Percentiles rank a stretch among this genome's conserved stretches.
phyloP scores from a whole-genome alignment of 2,797 vertebrate genomes.

The Cossypha caffra region DNA sequence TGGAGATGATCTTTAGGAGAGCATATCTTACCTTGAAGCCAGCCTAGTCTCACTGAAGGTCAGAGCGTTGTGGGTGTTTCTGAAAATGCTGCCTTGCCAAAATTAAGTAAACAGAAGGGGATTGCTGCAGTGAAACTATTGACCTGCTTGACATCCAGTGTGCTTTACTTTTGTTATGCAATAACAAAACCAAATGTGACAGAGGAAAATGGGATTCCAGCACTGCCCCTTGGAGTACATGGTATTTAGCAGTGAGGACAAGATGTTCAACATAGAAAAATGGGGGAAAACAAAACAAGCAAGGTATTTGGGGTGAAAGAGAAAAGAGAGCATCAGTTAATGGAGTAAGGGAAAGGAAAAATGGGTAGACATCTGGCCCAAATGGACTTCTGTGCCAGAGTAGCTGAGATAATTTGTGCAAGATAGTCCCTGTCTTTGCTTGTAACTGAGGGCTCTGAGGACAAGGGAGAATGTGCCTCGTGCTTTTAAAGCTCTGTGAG shows the following conservation, averaged over 20 bases:
- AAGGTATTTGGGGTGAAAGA: background rate
- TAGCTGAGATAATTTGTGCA: background rate
- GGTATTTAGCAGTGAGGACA: background rate
- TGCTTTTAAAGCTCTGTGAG: background rate
- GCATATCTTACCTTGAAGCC: background rate
- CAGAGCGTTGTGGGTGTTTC: background rate
- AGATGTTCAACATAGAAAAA: background rate
- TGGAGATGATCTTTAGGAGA: background rate
- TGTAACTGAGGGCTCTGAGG: background rate
- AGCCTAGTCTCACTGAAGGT: background rate
- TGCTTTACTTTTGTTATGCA: background rate
- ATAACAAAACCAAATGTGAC: background rate
- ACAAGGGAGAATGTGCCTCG: background rate
- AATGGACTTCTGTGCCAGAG: background rate
- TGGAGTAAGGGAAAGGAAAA: background rate
- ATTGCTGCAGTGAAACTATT: background rate
- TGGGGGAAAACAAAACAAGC: background rate
- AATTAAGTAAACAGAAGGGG: background rate
- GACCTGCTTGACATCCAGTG: background rate
- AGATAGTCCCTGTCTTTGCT: background rate
- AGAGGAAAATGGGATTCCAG: background rate
- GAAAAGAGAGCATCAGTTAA: background rate
- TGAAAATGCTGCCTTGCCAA: background rate
- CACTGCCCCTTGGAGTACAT: accelerated
- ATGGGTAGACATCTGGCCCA: background rate